Evolutionary conservation across 2,888 invertebrate genomes (phyloP).

Genomic region (Cyrtodaria siliqua): DNA sequence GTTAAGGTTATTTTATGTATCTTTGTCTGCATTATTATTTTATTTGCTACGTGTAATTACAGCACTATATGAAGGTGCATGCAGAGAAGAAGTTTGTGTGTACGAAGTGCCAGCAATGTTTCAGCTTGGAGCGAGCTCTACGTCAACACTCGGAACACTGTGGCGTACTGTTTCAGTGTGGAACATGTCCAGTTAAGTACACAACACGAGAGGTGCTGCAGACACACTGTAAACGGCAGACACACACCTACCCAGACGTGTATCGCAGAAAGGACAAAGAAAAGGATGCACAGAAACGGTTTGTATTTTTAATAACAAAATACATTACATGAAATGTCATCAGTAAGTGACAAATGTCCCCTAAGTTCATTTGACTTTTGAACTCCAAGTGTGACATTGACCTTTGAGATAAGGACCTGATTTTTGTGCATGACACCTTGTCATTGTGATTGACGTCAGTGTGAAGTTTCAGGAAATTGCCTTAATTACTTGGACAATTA

Average conservation of each 20-base stretch:
- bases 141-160: constrained; percentile 89
- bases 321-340: no score
- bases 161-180: constrained; percentile 86
- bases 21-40: no score
- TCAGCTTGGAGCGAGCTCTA: constrained; percentile 87
- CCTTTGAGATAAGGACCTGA: no score
- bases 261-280: constrained; percentile 39
- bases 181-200: constrained; percentile 88
- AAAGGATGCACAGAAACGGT: constrained; percentile 1
- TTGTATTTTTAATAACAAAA: no score
- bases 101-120: constrained; percentile 88
- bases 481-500: no score
- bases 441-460: no score
- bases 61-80: constrained; percentile 92
- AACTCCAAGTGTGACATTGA: no score
- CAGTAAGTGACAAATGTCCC: no score
- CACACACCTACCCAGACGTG: constrained; percentile 66
- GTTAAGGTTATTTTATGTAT: no score
- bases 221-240: constrained; percentile 88
- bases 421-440: no score
- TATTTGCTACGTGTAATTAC: constrained; percentile 72
- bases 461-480: no score
- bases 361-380: no score
- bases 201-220: constrained; percentile 88
- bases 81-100: constrained; percentile 88